Evolutionary conservation across 2,888 invertebrate species (phyloP), one percentile per base, ranked within the genome.

Genomic region (Euzophera pinguis): DNA sequence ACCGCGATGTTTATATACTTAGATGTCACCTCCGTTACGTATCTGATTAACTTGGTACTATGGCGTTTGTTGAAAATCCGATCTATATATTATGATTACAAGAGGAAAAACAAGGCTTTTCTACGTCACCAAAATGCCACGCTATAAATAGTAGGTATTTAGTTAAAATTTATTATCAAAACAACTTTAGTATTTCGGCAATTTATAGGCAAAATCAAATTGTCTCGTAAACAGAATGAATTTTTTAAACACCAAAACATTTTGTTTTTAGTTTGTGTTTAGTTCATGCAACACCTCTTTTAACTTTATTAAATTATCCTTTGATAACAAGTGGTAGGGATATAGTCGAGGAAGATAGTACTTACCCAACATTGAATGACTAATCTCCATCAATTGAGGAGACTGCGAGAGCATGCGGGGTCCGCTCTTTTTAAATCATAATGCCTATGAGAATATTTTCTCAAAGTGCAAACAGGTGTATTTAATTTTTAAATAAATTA

Each of bases 351-450:
- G 75, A 82, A 73, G 76, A 75, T 60, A 61, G 61, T 58, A 72
- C 65, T 82, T 69, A 72, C 52, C 39, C 50, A 22, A 3, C 22
- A 3, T 54, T 54, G 77, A 78, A 81, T 78, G 58, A 71, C 50
- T 60, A 59, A 63, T 66, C 78, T 82, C 81, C 81, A 81, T 75
- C 69, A 69, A 74, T 80, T 78, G 70, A 71, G 60, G 52, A 45
- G 54, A 50, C 55, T 51, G 43, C 41, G 10, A 41, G 10, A 10
- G 41, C n/a, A 10, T 10, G 8, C 8, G 17, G 10, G 17, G 17
- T 41, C 4, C 2, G 5, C 8, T 7, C 32, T 32, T 32, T 32
- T 32, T 32, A 32, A 1, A 32, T 32, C 8, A 32, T 22, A 32
- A 10, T 32, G 10, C 7, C 32, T 32, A 32, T 22, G 22, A 22